Evolutionary conservation across 2,113 vertebrate genomes (phyloP).

Genomic region (Progne subis): DNA sequence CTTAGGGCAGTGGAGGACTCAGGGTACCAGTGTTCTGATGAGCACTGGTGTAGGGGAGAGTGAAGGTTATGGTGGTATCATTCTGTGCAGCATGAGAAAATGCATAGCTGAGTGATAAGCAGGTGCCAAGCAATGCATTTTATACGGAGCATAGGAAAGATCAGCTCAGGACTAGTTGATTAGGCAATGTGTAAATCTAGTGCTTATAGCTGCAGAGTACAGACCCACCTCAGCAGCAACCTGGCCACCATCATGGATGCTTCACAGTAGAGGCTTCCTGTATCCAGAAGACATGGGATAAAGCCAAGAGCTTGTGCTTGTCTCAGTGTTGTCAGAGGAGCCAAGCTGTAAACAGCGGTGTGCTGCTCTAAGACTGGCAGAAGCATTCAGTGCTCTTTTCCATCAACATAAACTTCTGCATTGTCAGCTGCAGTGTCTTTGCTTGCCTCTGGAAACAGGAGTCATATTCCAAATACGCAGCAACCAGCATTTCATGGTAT

Average conservation of each 20-base stretch:
- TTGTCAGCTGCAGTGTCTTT: neutral
- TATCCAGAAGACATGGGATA: neutral
- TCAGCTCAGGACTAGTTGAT: neutral
- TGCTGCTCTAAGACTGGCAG: neutral
- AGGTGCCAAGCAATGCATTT: neutral
- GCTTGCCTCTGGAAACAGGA: neutral
- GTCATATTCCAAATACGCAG: neutral
- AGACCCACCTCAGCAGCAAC: neutral
- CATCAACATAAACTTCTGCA: neutral
- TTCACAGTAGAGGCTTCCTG: neutral
- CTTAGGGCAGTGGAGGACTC: neutral
- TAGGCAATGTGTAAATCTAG: neutral
- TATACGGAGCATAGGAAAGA: neutral
- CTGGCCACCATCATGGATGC: neutral
- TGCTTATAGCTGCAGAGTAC: neutral
- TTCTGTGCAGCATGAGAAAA: neutral
- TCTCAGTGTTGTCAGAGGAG: neutral
- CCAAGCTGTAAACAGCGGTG: neutral
- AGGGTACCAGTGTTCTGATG: neutral
- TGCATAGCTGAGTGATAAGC: neutral
- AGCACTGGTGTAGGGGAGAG: neutral
- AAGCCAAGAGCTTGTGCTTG: neutral
- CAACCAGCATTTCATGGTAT: neutral
- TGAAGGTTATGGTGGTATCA: neutral
- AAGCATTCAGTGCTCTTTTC: neutral